Conservation (phyloP, 2,113 vertebrate species). For the Vulpes lagopus region DNA sequence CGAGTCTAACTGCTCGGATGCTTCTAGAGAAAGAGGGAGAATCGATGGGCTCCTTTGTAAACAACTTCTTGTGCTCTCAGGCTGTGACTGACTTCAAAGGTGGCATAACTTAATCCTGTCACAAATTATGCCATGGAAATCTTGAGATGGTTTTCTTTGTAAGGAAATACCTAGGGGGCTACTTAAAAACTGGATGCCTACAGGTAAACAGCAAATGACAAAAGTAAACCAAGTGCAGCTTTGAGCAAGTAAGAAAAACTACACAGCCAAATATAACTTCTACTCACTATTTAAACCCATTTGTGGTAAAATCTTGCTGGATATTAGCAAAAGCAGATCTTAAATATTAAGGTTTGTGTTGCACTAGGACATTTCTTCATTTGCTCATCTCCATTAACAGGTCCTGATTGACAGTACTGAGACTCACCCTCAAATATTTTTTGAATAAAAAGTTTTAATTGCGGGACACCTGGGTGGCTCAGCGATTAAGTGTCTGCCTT, state of each 20-base stretch:
- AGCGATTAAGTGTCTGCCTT: no score
- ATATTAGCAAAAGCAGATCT: conserved; percentile 2
- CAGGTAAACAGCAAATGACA: conserved; percentile 43
- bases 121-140: conserved; percentile 71
- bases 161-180: conserved; percentile 60
- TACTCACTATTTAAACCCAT: neutral
- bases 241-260: conserved; percentile 11
- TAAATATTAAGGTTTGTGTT: neutral
- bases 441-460: conserved; percentile 51
- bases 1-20: conserved; percentile 89
- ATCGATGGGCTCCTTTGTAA: conserved; percentile 92
- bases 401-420: neutral
- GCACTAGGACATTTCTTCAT: neutral
- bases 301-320: neutral
- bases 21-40: conserved; percentile 91
- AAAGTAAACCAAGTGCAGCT: neutral
- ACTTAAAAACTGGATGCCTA: neutral
- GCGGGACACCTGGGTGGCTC: no score
- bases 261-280: neutral
- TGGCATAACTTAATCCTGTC: conserved; percentile 84
- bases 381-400: neutral
- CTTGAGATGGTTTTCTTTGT: conserved; percentile 44
- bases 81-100: conserved; percentile 86
- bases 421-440: neutral
- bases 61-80: conserved; percentile 91